A percentile compares a stretch with the other conserved stretches of the same genome.
Evolutionary conservation across 2,113 vertebrate species (phyloP).

Genomic region (Callaeas wilsoni): DNA sequence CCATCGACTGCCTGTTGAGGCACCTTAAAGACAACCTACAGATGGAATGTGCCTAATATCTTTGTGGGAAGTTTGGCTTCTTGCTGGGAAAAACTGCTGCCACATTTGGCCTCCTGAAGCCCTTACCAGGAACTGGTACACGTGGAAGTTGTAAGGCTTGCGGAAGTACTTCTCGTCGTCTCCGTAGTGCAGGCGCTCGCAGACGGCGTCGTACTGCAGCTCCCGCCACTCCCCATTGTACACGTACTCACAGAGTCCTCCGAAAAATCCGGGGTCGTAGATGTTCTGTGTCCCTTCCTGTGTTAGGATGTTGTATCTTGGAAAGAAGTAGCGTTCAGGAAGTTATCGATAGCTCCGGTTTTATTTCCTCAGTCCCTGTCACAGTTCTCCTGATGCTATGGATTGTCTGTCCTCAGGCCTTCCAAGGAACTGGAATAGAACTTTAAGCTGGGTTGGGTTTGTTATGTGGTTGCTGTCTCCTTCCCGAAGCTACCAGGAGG

Average conservation of each 20-base stretch:
- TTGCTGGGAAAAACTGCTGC: background rate
- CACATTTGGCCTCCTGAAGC: fast-evolving
- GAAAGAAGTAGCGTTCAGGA: background rate
- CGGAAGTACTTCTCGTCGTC: constrained; percentile 88
- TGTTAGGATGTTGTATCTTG: constrained; percentile 84
- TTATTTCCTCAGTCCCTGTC: background rate
- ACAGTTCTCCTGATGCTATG: background rate
- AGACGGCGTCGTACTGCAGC: constrained; percentile 80
- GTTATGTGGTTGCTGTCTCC: background rate
- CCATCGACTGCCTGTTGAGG: background rate
- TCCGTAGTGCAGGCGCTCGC: constrained; percentile 84
- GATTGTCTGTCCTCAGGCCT: background rate
- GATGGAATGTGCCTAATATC: background rate
- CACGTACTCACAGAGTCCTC: constrained; percentile 84
- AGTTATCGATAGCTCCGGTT: background rate
- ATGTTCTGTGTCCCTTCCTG: constrained; percentile 64
- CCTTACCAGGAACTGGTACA: constrained; percentile 84
- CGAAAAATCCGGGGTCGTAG: constrained; percentile 79
- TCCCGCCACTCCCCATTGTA: constrained; percentile 93
- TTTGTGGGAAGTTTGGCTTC: background rate
- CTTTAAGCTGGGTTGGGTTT: background rate
- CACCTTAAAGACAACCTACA: background rate
- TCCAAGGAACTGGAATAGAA: background rate
- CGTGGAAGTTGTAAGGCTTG: constrained; percentile 89
- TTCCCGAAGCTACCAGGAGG: background rate